Evolutionary conservation across 2,888 invertebrate species (phyloP), one percentile per base, ranked within the genome.

Genomic region (Alentia gelatinosa): DNA sequence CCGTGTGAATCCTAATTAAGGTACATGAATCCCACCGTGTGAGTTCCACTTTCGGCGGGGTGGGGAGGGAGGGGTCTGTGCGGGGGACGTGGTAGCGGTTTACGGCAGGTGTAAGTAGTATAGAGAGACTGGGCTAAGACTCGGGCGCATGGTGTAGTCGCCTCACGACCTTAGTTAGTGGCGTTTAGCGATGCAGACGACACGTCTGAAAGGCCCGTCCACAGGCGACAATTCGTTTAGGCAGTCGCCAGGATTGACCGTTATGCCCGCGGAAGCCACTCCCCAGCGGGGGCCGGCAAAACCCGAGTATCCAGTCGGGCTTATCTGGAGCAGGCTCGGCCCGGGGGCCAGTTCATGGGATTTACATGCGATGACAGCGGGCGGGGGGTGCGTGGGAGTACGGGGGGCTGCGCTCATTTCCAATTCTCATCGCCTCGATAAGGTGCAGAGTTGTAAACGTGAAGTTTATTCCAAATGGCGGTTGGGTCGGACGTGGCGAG

Each of bases 371-470:
- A 68, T 9, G n/a, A n/a, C n/a, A n/a, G 63, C 63, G 4, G 15
- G 12, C 30, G 26, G 30, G 1, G 12, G 30, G 68, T 47, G n/a
- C n/a, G n/a, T n/a, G n/a, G n/a, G n/a, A n/a, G n/a, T n/a, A n/a
- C n/a, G n/a, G n/a, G n/a, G n/a, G n/a, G n/a, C n/a, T n/a, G n/a
- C 23, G 26, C 68, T 68, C 68, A 68, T 68, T 68, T 68, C 68
- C 68, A 68, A 68, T 68, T 68, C 68, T 26, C 68, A 68, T 68
- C 68, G 68, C 3, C n/a, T 9, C 26, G 68, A 68, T 68, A 68
- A 68, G 68, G 68, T 30, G 68, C 30, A 26, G 30, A 68, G 68
- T 68, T 68, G 68, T 68, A 68, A 68, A 68, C 68, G 68, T 68
- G 68, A 68, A 68, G 68, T 68, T 68, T 68, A 68, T 68, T 68